A percentile compares a stretch with the other conserved stretches of the same genome.
Conservation (phyloP, 2,888 invertebrate species). For the Drosophila longiperda region DNA sequence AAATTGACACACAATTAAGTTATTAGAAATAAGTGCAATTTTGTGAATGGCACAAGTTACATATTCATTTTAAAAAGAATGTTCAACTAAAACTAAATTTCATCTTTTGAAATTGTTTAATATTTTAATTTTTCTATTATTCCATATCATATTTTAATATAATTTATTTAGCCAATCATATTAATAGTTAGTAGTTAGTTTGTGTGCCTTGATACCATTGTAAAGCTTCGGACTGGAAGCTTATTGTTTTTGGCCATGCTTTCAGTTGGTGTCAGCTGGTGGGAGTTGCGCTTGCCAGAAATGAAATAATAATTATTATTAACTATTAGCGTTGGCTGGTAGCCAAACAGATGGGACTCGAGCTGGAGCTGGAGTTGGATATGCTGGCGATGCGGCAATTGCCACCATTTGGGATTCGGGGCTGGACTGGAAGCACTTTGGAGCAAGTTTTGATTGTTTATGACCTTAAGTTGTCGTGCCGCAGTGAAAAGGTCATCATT, state of each 20-base stretch:
- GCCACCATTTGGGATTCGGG: conserved; percentile 60
- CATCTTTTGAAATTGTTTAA: not conserved
- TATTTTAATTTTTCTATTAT: not conserved
- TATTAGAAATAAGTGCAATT: not conserved
- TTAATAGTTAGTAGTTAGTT: not conserved
- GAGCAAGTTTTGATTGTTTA: conserved; percentile 80
- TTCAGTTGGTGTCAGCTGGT: conserved; percentile 80
- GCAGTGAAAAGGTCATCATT: conserved; percentile 83
- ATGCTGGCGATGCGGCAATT: conserved; percentile 59
- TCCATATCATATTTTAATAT: not conserved
- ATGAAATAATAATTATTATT: conserved; percentile 83
- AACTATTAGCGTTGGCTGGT: conserved; percentile 78
- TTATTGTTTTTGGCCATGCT: conserved; percentile 74
- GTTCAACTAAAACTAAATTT: not conserved
- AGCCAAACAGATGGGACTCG: conserved; percentile 47
- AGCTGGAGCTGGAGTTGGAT: conserved; percentile 9
- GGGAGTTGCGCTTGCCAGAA: conserved; percentile 79
- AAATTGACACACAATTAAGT: not conserved
- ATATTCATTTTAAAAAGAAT: not conserved
- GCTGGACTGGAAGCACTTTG: conserved; percentile 31
- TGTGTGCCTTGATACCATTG: conserved; percentile 26
- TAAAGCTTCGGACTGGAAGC: conserved; percentile 43
- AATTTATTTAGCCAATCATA: not conserved
- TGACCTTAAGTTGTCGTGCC: conserved; percentile 83
- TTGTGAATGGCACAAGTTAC: not conserved